Evolutionary conservation across 1,140 invertebrate species (phyloP), one percentile per base, ranked within the genome.

Genomic region (Sitophilus oryzae): DNA sequence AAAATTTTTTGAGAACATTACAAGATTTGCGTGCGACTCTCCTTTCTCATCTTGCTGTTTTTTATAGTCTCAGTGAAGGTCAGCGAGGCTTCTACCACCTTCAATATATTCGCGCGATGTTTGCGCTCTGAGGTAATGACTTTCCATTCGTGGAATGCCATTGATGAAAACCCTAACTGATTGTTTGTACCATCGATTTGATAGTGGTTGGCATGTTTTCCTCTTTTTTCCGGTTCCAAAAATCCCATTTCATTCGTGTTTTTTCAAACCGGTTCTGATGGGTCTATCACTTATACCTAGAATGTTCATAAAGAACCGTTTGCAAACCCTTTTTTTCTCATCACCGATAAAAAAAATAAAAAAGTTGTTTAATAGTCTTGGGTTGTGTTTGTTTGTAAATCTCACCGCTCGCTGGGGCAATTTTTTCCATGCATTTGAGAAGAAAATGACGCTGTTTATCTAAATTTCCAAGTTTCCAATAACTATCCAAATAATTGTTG

Each of bases 381-480:
- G n/a, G n/a, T n/a, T n/a, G n/a, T n/a, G n/a, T n/a, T n/a, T n/a
- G n/a, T n/a, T n/a, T n/a, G 37, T 40, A 15, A 40, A 40, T 40
- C 37, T 40, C 15, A 40, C 16, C n/a, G n/a, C n/a, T n/a, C 37
- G 37, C 37, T 40, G 11, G 37, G 37, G 37, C 37, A 40, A 38
- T 40, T 40, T 40, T 40, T 40, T 40, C 37, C 37, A 40, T 40
- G 37, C 2, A 40, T 40, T 40, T 40, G 37, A 40, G 37, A 40
- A 40, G 37, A 40, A 40, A 40, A 40, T 40, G 37, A n/a, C n/a
- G n/a, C n/a, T n/a, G n/a, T n/a, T n/a, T n/a, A n/a, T n/a, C n/a
- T n/a, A n/a, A n/a, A n/a, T n/a, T n/a, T n/a, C n/a, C n/a, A n/a
- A n/a, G n/a, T n/a, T n/a, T n/a, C n/a, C n/a, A n/a, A n/a, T n/a